Conservation (phyloP, 2,888 invertebrate genomes). For the Chorisops tibialis region DNA sequence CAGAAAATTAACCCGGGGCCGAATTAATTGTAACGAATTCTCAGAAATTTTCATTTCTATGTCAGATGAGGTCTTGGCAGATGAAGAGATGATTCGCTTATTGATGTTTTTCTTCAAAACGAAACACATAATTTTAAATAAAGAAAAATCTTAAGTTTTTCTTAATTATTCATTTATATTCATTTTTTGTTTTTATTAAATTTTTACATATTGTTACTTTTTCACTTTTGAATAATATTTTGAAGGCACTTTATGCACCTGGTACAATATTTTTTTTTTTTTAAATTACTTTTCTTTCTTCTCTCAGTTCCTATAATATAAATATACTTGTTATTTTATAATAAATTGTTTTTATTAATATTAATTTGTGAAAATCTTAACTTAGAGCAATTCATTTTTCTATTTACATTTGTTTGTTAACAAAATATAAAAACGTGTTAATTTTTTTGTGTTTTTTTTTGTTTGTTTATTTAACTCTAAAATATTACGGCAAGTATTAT, state of each 20-base stretch:
- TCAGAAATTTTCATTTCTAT: too few species aligned
- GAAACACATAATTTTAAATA: too few species aligned
- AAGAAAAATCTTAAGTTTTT: too few species aligned
- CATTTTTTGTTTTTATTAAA: slow-evolving; percentile 19
- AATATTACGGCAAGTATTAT: background rate
- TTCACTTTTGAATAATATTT: slow-evolving; percentile 8
- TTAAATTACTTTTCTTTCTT: slow-evolving; percentile 8
- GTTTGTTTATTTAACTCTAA: background rate
- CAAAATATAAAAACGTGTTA: too few species aligned
- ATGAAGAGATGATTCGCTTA: too few species aligned
- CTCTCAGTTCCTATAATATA: slow-evolving; percentile 4
- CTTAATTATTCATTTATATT: slow-evolving; percentile 13
- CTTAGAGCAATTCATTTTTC: slow-evolving; percentile 17
- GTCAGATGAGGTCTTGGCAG: too few species aligned
- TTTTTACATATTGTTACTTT: slow-evolving; percentile 3
- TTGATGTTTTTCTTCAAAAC: too few species aligned
- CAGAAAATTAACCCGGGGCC: too few species aligned
- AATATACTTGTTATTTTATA: slow-evolving; percentile 23
- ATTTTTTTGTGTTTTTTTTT: background rate
- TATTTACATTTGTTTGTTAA: background rate
- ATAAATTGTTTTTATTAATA: slow-evolving; percentile 21
- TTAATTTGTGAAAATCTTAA: slow-evolving; percentile 27
- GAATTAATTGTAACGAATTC: too few species aligned
- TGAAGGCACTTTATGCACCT: slow-evolving; percentile 28
- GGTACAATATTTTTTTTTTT: slow-evolving; percentile 23